These are phyloP conservation scores for Alligator mississippiensis DNA, from an alignment of 2,113 vertebrate genomes.

Conservation along the genomic window DNA sequence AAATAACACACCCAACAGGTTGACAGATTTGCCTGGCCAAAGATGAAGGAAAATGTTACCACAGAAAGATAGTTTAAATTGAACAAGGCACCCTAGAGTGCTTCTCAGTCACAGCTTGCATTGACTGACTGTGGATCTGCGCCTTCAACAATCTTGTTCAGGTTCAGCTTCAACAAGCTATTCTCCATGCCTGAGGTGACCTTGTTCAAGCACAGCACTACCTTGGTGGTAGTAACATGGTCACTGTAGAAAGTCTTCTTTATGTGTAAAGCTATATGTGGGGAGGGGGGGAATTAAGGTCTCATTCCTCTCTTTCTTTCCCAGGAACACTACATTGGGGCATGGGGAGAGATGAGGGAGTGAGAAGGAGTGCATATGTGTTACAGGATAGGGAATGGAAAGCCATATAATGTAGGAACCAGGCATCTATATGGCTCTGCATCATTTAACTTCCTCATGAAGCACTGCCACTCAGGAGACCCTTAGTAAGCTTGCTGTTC, in stretches of 20 bases:
- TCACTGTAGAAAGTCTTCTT: neutral
- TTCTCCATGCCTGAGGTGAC: neutral
- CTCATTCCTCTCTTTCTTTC: neutral
- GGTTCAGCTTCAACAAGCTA: neutral
- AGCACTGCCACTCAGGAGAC: neutral
- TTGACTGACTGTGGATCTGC: neutral
- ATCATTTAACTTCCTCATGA: neutral
- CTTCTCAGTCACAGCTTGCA: neutral
- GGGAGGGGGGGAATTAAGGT: rapidly evolving
- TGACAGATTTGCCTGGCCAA: neutral
- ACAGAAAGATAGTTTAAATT: neutral
- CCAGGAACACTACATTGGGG: neutral
- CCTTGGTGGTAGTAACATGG: neutral
- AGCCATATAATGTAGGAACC: neutral
- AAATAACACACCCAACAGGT: no score
- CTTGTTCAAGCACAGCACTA: neutral
- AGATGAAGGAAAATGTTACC: neutral
- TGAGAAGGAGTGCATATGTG: neutral
- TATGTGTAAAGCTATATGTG: neutral
- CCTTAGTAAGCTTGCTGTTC: neutral
- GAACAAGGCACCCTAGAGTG: neutral
- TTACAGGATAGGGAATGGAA: neutral
- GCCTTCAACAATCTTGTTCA: neutral
- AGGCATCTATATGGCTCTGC: neutral
- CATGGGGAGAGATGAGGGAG: no score